phyloP scores from a whole-genome alignment of 2,888 invertebrate species.

The Bembecia ichneumoniformis region DNA sequence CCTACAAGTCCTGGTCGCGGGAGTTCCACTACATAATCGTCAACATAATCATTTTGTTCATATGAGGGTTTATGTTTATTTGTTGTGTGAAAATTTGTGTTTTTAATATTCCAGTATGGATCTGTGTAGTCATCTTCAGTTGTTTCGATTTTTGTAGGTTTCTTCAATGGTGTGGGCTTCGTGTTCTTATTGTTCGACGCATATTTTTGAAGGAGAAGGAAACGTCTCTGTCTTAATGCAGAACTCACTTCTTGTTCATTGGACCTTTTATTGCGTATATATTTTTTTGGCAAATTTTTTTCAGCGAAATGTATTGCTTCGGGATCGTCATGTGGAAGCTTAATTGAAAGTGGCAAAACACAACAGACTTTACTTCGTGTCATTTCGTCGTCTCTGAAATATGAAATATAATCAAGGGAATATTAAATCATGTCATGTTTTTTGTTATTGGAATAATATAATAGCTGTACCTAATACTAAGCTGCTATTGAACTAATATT shows the following conservation, averaged over 20 bases:
- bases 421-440: too few species aligned
- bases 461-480: too few species aligned
- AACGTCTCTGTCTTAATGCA: conserved; percentile 39
- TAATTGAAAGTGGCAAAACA: conserved; percentile 26
- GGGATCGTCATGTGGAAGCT: background rate
- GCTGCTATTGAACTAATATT: too few species aligned
- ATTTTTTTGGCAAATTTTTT: conserved; percentile 16
- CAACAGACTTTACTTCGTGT: conserved; percentile 28
- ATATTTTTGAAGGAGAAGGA: conserved; percentile 32
- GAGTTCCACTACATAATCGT: conserved; percentile 45
- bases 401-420: background rate
- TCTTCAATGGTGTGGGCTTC: conserved; percentile 17
- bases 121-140: conserved; percentile 41
- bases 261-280: conserved; percentile 29
- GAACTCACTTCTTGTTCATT: conserved; percentile 17
- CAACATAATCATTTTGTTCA: conserved; percentile 29
- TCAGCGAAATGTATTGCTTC: background rate
- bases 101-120: conserved; percentile 60
- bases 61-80: conserved; percentile 17
- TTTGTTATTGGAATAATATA: too few species aligned
- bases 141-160: conserved; percentile 26
- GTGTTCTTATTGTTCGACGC: conserved; percentile 17
- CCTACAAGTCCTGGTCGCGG: conserved; percentile 55
- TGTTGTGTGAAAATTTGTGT: conserved; percentile 26
- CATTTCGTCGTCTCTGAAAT: background rate